Evolutionary conservation across 2,113 vertebrate genomes (phyloP), one percentile per base, ranked within the genome.

Genomic region (Nesoenas mayeri): DNA sequence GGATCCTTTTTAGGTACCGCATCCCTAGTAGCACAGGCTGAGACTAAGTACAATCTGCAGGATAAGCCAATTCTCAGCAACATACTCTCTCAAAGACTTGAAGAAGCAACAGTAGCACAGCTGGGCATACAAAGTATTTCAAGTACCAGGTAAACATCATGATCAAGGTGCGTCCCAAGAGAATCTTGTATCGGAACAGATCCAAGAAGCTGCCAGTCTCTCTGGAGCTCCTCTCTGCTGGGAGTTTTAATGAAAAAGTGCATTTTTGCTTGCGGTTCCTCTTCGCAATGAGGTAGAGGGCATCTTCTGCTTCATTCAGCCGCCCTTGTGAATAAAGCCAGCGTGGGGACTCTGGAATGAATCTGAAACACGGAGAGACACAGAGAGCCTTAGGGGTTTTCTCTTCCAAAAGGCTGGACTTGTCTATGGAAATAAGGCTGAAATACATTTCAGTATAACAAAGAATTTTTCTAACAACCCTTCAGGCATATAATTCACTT

Each of bases 111-210:
- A 85, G 34, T 3, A 80, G 50, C 50, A 58, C 40, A 89, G 34
- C 29, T 58, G 40, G 40, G 62, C 31, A 53, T 70, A 70, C 25
- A 61, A 82, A 77, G 5, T 17, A 50, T 51, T 54, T 47, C 51
- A 96, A 91, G 92, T 98, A 98, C 98, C 98, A 98, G 67, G 98
- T 97, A 94, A 98, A 98, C 98, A 98, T 98, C 97, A 98, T 98
- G 93, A 98, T 96, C 75, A 98, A 91, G 5, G 98, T 98, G 73
- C 98, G 98, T 42, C 97, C 90, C 93, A 98, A 38, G 88, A 98
- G 98, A 44, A 98, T 54, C 44, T 93, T 96, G 29, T 98, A 92
- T 11, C 98, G 94, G 82, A 98, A 98, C 7, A 98, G 96, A 62
- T 98, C 98, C 93, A 98, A 67, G 71, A 98, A 83, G 60, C 97